Evolutionary conservation across 2,797 vertebrate genomes (phyloP).

Genomic region (Hydrolagus colliei): DNA sequence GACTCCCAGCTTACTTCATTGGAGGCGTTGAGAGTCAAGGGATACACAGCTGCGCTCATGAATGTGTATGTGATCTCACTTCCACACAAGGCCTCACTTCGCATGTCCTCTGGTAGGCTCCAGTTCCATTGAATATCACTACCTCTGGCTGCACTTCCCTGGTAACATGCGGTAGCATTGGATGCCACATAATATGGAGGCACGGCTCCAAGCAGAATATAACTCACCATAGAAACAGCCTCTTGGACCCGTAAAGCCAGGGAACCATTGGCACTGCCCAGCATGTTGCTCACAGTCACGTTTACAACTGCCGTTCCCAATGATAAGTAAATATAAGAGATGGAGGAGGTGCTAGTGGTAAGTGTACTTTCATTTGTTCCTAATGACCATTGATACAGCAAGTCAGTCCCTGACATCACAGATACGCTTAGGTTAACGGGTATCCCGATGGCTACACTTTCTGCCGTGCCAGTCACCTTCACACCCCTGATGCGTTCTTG

Average conservation of each 20-base stretch:
- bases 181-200: conserved; percentile 48
- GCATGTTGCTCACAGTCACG: conserved; percentile 53
- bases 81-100: conserved; percentile 34
- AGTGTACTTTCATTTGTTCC: conserved; percentile 37
- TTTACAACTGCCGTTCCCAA: conserved; percentile 45
- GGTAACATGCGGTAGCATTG: conserved; percentile 39
- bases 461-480: conserved; percentile 39
- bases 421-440: conserved; percentile 51
- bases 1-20: conserved; percentile 58
- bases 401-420: conserved; percentile 51
- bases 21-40: conserved; percentile 56
- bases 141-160: conserved; percentile 46
- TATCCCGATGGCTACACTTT: conserved; percentile 43
- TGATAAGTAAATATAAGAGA: conserved; percentile 49
- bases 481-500: conserved; percentile 47
- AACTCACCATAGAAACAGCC: conserved; percentile 48
- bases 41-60: conserved; percentile 45
- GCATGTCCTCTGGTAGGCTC: conserved; percentile 37
- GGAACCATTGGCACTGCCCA: conserved; percentile 48
- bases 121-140: conserved; percentile 57
- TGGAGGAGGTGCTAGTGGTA: conserved; percentile 45
- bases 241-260: conserved; percentile 54
- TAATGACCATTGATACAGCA: conserved; percentile 58
- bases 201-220: conserved; percentile 45
- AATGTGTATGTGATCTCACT: conserved; percentile 48